Conservation (phyloP, 2,797 vertebrate species). For the Takifugu ocellatus region DNA sequence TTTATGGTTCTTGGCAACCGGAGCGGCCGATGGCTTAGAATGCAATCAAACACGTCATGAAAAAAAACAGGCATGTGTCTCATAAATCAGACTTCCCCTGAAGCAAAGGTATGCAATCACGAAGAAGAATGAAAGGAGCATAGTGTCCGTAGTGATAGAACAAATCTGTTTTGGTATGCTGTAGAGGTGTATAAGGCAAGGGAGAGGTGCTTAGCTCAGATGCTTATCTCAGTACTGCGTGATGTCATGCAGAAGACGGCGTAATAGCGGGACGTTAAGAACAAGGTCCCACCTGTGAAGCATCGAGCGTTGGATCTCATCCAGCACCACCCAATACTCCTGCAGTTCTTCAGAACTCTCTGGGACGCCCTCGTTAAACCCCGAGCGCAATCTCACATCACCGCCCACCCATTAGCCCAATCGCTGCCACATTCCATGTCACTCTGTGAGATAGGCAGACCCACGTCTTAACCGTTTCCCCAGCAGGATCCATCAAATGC, state of each 20-base stretch:
- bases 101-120: constrained; percentile 52
- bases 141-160: constrained; percentile 41
- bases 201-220: constrained; percentile 8
- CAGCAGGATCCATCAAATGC: constrained; percentile 60
- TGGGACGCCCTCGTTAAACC: constrained; percentile 43
- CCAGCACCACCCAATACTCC: constrained; percentile 34
- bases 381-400: constrained; percentile 38
- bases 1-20: constrained; percentile 67
- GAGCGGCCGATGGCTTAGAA: constrained; percentile 62
- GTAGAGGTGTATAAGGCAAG: constrained; percentile 21
- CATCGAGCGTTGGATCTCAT: constrained; percentile 27
- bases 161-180: constrained; percentile 39
- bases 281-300: constrained; percentile 36
- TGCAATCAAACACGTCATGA: constrained; percentile 78
- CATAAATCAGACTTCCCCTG: constrained; percentile 69
- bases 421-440: constrained; percentile 55
- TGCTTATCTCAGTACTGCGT: constrained; percentile 27
- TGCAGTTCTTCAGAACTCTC: constrained; percentile 36
- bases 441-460: constrained; percentile 49
- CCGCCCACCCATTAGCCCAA: constrained; percentile 51
- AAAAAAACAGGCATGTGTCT: constrained; percentile 71
- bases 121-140: constrained; percentile 44
- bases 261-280: constrained; percentile 18
- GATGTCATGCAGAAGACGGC: constrained; percentile 36
- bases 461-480: constrained; percentile 57